Base-by-base conservation (phyloP, 35 echinoderm and acorn worm species). In the Lytechinus pictus region DNA sequence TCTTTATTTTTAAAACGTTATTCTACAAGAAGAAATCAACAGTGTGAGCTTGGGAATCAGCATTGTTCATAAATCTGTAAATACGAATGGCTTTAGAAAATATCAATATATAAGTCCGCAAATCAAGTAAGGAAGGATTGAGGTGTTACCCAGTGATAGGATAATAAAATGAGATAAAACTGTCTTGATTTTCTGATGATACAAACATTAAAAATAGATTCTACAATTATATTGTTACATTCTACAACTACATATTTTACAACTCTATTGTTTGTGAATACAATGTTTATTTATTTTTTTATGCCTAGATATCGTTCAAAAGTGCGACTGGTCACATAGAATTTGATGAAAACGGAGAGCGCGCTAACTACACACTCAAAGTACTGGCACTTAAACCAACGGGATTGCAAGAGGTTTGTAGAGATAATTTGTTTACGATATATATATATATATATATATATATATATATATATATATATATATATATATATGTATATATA, bases 291-390 rank as follows among this genome's bases (percentile, higher is more conserved):
- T 21, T 11, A 28, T 52, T 21, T 88, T 88, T 9, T 88, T 52
- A 11, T 28, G 27, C 5, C 61, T 71, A 71, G 87, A 16, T 89
- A 29, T 89, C 87, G 87, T 13, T 96, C 88, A 57, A 94, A 27
- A 97, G 98, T 13, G 60, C 96, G 52, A 96, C 98, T 21, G 98
- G 98, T 1, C 87, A 92, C 86, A 79, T 99, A 9, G 86, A 94
- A 8, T 99, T 97, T 54, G 95, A 97, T 53, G 92, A 93, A 1
- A 86, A 44, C 51, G 98, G 98, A 5, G 97, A 97, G 71, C 14
- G 98, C n/a, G 87, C 86, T 8, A 99, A 99, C 57, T 97, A 96
- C 90, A 94, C 95, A 24, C 24, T 99, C 9, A 51, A 94, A 14
- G 89, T 99, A n/a, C 61, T 99, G 7, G 95, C 95, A 21, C 91